Percentiles rank a stretch among this genome's conserved stretches.
These are phyloP conservation scores for Strix uralensis DNA, from an alignment of 2,113 vertebrate genomes.

Conservation along the genomic window DNA sequence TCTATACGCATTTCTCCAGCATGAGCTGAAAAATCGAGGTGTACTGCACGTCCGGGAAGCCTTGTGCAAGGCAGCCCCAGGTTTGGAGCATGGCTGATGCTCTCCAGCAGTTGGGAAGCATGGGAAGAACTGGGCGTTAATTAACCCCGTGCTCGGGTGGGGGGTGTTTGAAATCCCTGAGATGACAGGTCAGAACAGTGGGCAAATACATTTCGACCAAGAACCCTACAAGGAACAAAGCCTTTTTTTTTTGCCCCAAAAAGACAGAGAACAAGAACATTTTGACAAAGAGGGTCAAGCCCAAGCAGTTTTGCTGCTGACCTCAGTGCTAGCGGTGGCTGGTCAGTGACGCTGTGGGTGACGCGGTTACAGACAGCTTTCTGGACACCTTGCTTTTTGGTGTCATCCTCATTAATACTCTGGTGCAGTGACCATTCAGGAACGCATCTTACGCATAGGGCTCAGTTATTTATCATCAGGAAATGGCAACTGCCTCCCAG, in stretches of 20 bases:
- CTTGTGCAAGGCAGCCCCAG: not conserved
- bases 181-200: not conserved
- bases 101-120: not conserved
- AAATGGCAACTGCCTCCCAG: not conserved
- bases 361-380: not conserved
- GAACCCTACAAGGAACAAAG: not conserved
- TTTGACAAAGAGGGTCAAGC: not conserved
- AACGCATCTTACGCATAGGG: not conserved
- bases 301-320: not conserved
- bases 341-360: fast-evolving
- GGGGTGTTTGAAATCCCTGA: not conserved
- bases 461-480: not conserved
- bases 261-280: not conserved
- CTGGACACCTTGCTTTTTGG: not conserved
- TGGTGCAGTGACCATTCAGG: not conserved
- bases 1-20: not conserved
- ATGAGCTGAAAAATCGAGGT: fast-evolving
- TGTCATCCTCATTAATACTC: not conserved
- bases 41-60: not conserved
- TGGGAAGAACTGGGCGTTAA: not conserved
- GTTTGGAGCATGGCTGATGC: not conserved
- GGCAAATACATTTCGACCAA: not conserved
- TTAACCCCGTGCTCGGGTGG: not conserved
- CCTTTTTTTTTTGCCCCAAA: not conserved
- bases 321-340: fast-evolving